Evolutionary conservation across 2,888 invertebrate genomes (phyloP).

Genomic region (Andrena fulva): DNA sequence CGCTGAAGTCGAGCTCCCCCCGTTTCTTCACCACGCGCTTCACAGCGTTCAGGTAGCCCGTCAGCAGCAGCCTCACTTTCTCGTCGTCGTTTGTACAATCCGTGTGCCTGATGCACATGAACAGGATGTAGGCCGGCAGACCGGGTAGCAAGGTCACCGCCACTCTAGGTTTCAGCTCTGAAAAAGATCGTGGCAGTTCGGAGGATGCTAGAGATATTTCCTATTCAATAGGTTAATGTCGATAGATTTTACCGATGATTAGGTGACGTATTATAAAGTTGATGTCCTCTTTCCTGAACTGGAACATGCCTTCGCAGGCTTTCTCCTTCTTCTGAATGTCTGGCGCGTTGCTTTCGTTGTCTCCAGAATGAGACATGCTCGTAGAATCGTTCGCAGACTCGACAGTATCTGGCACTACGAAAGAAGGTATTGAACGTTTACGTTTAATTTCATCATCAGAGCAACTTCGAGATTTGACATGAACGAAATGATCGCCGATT

Average conservation of each 20-base stretch:
- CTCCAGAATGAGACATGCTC: conserved; percentile 68
- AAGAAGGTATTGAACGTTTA: not conserved
- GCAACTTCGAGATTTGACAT: not conserved
- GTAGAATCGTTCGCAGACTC: conserved; percentile 73
- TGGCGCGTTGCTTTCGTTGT: conserved; percentile 84
- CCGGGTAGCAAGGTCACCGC: conserved; percentile 93
- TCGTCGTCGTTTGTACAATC: conserved; percentile 98
- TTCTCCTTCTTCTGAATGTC: conserved; percentile 91
- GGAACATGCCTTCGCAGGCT: conserved; percentile 96
- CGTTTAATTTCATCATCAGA: not conserved
- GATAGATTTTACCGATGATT: conserved; percentile 88
- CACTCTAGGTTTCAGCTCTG: conserved; percentile 90
- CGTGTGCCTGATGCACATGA: conserved; percentile 98
- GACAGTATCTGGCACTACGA: conserved; percentile 79
- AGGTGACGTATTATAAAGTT: conserved; percentile 92
- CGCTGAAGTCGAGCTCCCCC: conserved; percentile 93
- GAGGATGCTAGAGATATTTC: not conserved
- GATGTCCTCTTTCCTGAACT: conserved; percentile 94
- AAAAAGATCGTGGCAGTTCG: conserved; percentile 1
- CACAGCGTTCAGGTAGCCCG: conserved; percentile 91
- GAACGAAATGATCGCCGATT: not conserved
- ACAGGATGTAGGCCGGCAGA: conserved; percentile 96
- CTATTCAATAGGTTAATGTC: not conserved
- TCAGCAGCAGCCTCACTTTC: conserved; percentile 92
- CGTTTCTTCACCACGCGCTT: conserved; percentile 93